Percentiles rank a stretch among this genome's conserved stretches.
Conservation (phyloP, 2,888 invertebrate species). For the Eupsilia transversa region DNA sequence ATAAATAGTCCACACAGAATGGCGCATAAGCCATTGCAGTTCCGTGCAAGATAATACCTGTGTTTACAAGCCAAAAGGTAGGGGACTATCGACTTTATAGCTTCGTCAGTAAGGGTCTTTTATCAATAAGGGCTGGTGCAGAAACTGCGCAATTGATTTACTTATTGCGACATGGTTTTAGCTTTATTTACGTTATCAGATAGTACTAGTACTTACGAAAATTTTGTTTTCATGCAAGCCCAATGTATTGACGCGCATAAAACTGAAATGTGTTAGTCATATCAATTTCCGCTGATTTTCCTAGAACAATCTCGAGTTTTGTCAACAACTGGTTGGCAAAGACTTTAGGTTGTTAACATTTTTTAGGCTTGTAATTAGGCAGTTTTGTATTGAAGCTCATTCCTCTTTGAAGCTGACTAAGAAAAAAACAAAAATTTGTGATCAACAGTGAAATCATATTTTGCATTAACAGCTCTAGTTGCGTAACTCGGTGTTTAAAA, state of each 20-base stretch:
- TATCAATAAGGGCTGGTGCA: constrained; percentile 39
- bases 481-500: too few species aligned
- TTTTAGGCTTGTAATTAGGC: neutral
- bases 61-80: neutral
- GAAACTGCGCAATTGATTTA: constrained; percentile 50
- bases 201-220: constrained; percentile 32
- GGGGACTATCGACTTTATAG: constrained; percentile 28
- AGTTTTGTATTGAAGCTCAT: too few species aligned
- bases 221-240: constrained; percentile 41
- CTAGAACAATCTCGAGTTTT: constrained; percentile 35
- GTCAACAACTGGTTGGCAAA: constrained; percentile 26
- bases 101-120: constrained; percentile 21
- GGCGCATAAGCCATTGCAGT: constrained; percentile 26
- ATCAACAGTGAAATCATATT: neutral
- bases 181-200: constrained; percentile 58
- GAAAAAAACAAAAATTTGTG: neutral
- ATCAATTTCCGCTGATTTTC: constrained; percentile 40
- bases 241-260: constrained; percentile 46
- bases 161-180: constrained; percentile 42
- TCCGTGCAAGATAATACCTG: constrained; percentile 18
- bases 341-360: neutral
- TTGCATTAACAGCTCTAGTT: neutral
- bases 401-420: neutral
- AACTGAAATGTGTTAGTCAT: constrained; percentile 57
- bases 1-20: constrained; percentile 19